phyloP scores from a whole-genome alignment of 2,113 vertebrate species.

The Thamnaconus septentrionalis region DNA sequence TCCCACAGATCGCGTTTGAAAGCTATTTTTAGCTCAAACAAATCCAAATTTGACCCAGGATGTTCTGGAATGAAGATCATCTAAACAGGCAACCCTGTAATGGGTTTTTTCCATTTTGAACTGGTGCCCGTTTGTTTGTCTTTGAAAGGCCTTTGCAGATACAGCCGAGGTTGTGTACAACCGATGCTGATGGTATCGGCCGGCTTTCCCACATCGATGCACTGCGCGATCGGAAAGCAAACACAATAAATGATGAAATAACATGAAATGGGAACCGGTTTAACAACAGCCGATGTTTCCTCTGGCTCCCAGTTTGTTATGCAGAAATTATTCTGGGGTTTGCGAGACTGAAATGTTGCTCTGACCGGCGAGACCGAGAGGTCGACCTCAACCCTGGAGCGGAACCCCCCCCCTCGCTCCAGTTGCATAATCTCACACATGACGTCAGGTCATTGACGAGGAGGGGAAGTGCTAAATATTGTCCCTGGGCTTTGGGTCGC shows the following conservation, averaged over 20 bases:
- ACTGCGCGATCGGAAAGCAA: no score
- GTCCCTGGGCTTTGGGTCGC: neutral
- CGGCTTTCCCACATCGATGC: no score
- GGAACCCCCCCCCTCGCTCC: neutral
- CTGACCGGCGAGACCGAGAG: slow-evolving; percentile 1
- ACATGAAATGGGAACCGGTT: no score
- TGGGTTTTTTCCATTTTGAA: slow-evolving; percentile 23
- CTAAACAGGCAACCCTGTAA: neutral
- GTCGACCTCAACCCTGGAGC: slow-evolving; percentile 14
- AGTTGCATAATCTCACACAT: slow-evolving; percentile 24
- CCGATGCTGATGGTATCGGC: no score
- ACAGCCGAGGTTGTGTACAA: no score
- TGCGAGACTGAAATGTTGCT: slow-evolving; percentile 18
- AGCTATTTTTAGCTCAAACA: no score
- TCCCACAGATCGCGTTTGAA: neutral
- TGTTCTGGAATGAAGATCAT: slow-evolving; percentile 2
- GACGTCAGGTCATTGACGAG: slow-evolving; percentile 31
- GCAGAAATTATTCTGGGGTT: slow-evolving; percentile 23
- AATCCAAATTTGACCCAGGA: no score
- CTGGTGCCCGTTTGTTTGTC: slow-evolving; percentile 25
- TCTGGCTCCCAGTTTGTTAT: slow-evolving; percentile 20
- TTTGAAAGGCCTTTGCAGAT: slow-evolving; percentile 11
- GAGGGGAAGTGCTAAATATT: slow-evolving; percentile 23
- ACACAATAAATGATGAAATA: no score
- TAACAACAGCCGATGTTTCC: slow-evolving; percentile 7